A percentile compares a stretch with the other conserved stretches of the same genome.
These are phyloP conservation scores for Bothrops jararaca DNA, from an alignment of 2,113 vertebrate genomes.

Conservation along the genomic window DNA sequence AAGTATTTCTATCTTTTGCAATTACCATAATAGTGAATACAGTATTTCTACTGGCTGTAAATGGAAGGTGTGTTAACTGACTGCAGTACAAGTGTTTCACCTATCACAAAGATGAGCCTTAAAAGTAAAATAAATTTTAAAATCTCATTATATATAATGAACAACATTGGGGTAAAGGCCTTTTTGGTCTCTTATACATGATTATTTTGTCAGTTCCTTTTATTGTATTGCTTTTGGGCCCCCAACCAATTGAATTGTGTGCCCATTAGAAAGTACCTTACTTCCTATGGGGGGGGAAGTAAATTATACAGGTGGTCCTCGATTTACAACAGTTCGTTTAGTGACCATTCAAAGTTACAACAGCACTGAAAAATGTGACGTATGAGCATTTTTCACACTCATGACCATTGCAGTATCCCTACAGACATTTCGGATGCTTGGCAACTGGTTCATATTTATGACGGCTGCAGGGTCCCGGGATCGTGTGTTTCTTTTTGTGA, in stretches of 20 bases:
- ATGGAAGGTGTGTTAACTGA: conserved; percentile 29
- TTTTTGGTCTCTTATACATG: not conserved
- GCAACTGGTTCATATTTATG: too few species aligned
- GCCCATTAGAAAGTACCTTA: not conserved
- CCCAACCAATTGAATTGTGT: conserved; percentile 30
- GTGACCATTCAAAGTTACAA: too few species aligned
- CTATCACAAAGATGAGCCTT: conserved; percentile 21
- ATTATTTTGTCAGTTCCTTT: conserved; percentile 20
- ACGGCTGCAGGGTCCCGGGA: too few species aligned
- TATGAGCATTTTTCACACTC: too few species aligned
- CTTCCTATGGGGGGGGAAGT: not conserved
- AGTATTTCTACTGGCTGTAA: conserved; percentile 34
- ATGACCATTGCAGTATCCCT: too few species aligned
- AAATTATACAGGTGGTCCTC: not conserved
- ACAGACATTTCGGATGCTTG: too few species aligned
- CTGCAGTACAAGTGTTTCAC: conserved; percentile 21
- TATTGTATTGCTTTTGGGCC: conserved; percentile 3
- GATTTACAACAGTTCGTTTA: too few species aligned
- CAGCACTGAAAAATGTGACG: too few species aligned
- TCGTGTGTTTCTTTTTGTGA: too few species aligned
- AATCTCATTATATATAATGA: not conserved
- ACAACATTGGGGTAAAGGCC: not conserved
- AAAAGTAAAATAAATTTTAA: conserved; percentile 5
- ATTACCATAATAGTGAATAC: not conserved
- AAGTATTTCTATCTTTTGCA: conserved; percentile 11